These are phyloP conservation scores for Anticlea derivata DNA, from an alignment of 2,888 invertebrate species.

Conservation along the genomic window DNA sequence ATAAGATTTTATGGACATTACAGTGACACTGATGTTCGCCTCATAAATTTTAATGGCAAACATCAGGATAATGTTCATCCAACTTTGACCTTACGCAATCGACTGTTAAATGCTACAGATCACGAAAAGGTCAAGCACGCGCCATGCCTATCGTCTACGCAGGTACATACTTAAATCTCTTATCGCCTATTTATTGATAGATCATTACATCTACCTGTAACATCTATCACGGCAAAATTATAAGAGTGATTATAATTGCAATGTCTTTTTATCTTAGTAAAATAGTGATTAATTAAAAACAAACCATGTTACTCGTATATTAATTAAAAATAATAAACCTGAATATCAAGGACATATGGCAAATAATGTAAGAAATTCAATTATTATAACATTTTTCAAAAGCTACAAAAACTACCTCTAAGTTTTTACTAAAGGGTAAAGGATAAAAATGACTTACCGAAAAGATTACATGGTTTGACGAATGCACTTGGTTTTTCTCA, in stretches of 20 bases:
- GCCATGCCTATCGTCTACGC: constrained; percentile 42
- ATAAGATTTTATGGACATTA: too few species aligned
- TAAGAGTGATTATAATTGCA: neutral
- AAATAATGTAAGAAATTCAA: neutral
- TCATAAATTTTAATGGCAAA: constrained; percentile 17
- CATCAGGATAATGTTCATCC: constrained; percentile 4
- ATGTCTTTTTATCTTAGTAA: neutral
- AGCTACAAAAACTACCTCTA: neutral
- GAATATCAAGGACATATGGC: constrained; percentile 1
- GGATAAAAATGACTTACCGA: constrained; percentile 48
- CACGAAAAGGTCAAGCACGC: constrained; percentile 48
- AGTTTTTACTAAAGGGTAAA: neutral
- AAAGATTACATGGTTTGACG: constrained; percentile 59
- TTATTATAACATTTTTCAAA: neutral
- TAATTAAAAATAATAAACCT: constrained; percentile 5
- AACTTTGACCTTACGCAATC: constrained; percentile 27
- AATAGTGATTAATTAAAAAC: neutral
- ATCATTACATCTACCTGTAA: constrained; percentile 5
- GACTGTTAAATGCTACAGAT: constrained; percentile 25
- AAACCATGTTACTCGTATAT: neutral
- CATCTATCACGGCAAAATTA: too few species aligned
- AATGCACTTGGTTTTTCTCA: constrained; percentile 46
- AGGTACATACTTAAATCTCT: constrained; percentile 15
- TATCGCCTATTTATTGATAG: constrained; percentile 26
- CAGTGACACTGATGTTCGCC: neutral